Base-by-base conservation (phyloP, 1,140 invertebrate genomes). In the Aphidius ervi region DNA sequence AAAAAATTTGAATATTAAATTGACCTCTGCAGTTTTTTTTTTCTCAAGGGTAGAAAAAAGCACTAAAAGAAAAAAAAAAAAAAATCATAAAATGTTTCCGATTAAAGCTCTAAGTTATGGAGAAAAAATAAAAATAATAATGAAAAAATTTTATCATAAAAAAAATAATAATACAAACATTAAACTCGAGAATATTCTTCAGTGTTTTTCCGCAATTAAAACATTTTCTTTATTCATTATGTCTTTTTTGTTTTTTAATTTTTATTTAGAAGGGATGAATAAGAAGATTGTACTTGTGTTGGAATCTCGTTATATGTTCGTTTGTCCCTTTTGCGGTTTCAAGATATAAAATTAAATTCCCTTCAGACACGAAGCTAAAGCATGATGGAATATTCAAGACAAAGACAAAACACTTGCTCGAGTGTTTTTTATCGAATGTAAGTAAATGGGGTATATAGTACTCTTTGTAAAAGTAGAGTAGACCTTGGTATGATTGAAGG, bases 271-370 rank as follows among this genome's bases (percentile, higher is more conserved):
- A 50, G 40, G 47, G 46, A 53, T 59, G 43, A 42, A 16, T 0
- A 16, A 16, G 16, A 16, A 46, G 46, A 42, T 16, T n/a, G 3
- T 43, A 43, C 42, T 8, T 43, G 9, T 43, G 9, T 43, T 8
- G 7, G 42, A 8, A 43, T 43, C 9, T 9, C n/a, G n/a, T 16
- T 54, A 42, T 54, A 54, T 41, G 52, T 56, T 65, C 46, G 57
- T n/a, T 42, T 4, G 31, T 20, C 49, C 50, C 46, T 59, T 43
- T 9, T 60, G 54, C 40, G 59, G 56, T 52, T 56, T 61, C 41
- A 49, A 66, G 62, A 62, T 61, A 62, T 61, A 62, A 71, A 72
- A 72, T 72, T 70, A 72, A 72, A 72, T 72, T 70, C 69, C 66
- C 70, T 68, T 67, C 6, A 46, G 16, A 53, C 23, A 31, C 23